Evolutionary conservation across 2,888 invertebrate genomes (phyloP).

Genomic region (Leptopilina drosophilae): DNA sequence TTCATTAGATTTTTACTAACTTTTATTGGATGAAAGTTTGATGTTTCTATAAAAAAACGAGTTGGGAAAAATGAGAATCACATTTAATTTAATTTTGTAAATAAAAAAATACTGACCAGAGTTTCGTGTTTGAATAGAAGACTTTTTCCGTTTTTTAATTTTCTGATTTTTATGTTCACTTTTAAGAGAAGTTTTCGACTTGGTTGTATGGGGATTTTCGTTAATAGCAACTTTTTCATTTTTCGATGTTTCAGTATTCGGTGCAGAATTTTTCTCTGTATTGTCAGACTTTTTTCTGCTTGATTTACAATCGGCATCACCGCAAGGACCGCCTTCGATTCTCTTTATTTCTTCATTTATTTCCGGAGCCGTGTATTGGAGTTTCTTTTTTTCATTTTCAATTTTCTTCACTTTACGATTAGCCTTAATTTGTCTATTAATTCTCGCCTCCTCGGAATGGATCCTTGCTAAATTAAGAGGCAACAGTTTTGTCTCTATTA

Average conservation of each 20-base stretch:
- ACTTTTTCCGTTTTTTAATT: constrained; percentile 42
- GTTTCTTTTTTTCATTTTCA: neutral
- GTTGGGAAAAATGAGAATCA: too few relatives aligned
- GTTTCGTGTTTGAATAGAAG: constrained; percentile 4
- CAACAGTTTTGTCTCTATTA: neutral
- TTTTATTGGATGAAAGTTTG: constrained; percentile 24
- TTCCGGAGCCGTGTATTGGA: neutral
- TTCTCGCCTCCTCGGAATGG: neutral
- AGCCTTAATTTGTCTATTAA: neutral
- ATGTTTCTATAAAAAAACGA: too few relatives aligned
- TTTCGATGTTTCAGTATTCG: neutral
- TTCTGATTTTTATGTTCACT: constrained; percentile 25
- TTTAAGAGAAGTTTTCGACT: neutral
- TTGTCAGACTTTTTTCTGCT: constrained; percentile 47
- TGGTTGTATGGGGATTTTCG: neutral
- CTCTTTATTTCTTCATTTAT: neutral
- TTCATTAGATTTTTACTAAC: constrained; percentile 48
- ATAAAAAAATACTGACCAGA: too few relatives aligned
- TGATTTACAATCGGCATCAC: constrained; percentile 63
- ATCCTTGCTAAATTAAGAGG: neutral
- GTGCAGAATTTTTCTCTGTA: neutral
- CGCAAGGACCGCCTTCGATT: constrained; percentile 63
- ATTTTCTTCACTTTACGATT: neutral
- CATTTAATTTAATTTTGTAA: too few relatives aligned
- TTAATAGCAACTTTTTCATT: neutral